A percentile compares a stretch with the other conserved stretches of the same genome.
Conservation (phyloP, 2,113 vertebrate species). For the Seriola rivoliana region DNA sequence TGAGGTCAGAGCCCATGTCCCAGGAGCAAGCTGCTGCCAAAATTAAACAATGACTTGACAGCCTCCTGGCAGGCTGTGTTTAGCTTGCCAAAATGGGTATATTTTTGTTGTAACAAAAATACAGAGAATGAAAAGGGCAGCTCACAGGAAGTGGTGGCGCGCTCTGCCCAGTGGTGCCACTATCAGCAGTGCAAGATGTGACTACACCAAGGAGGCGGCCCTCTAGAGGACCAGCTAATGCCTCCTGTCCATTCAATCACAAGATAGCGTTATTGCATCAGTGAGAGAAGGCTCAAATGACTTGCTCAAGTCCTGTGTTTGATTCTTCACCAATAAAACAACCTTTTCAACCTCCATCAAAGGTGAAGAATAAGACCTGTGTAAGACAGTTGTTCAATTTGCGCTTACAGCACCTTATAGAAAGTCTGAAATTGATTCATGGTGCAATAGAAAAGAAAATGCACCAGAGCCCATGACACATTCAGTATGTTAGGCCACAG, state of each 20-base stretch:
- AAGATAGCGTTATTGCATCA: constrained; percentile 1
- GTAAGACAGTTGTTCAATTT: background rate
- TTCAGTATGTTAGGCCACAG: background rate
- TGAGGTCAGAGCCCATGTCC: background rate
- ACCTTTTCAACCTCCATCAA: background rate
- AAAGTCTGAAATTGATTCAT: background rate
- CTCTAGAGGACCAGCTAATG: constrained; percentile 3
- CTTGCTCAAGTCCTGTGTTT: background rate
- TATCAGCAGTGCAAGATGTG: constrained; percentile 8
- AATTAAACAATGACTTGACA: background rate
- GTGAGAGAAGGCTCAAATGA: background rate
- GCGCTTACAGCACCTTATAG: background rate
- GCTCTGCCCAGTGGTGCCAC: background rate
- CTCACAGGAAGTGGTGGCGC: background rate
- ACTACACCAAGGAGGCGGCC: background rate
- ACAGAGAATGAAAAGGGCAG: constrained; percentile 10
- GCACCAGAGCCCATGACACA: background rate
- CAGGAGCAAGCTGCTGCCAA: background rate
- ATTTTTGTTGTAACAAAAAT: background rate
- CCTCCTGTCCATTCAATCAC: constrained; percentile 5
- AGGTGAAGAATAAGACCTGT: background rate
- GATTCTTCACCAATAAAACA: constrained; percentile 4
- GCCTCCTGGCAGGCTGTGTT: background rate
- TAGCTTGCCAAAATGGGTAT: background rate
- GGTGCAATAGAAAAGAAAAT: background rate